A percentile compares a stretch with the other conserved stretches of the same genome.
Evolutionary conservation across 53 echinoderm and acorn worm species (phyloP).

Genomic region (Stichopus horrens): DNA sequence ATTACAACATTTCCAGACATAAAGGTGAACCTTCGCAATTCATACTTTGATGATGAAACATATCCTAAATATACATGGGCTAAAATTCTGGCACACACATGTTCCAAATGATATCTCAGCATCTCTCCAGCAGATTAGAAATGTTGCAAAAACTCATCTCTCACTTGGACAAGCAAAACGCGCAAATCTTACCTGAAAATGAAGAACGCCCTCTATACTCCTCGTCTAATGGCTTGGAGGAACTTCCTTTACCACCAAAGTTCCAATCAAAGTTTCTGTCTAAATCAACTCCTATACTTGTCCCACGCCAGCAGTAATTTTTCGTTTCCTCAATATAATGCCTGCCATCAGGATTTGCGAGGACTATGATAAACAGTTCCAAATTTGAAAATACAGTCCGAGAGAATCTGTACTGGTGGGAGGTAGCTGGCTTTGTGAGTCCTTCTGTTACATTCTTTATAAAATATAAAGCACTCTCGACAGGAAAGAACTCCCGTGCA

Average conservation of each 20-base stretch:
- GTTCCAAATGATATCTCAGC: not conserved
- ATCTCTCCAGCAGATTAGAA: too few species aligned
- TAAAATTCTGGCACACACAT: too few species aligned
- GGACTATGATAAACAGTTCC: slow-evolving; percentile 72
- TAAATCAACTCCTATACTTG: slow-evolving; percentile 86
- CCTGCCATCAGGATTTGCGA: slow-evolving; percentile 94
- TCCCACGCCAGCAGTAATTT: slow-evolving; percentile 96
- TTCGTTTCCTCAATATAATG: slow-evolving; percentile 71
- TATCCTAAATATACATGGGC: too few species aligned
- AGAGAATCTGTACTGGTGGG: slow-evolving; percentile 56
- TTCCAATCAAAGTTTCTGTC: slow-evolving; percentile 94
- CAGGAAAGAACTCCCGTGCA: slow-evolving; percentile 92
- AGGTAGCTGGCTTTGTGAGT: slow-evolving; percentile 55
- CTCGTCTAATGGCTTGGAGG: slow-evolving; percentile 81
- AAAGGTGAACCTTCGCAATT: too few species aligned
- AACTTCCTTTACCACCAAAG: slow-evolving; percentile 94
- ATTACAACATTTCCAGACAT: too few species aligned
- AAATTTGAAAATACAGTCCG: slow-evolving; percentile 60
- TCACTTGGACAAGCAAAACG: not conserved
- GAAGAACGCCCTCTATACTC: slow-evolving; percentile 82
- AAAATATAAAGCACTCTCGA: slow-evolving; percentile 83
- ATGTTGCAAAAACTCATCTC: too few species aligned
- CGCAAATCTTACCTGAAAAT: slow-evolving; percentile 65
- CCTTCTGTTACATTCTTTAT: slow-evolving; percentile 71
- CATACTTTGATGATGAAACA: too few species aligned